Conservation (phyloP, 2,113 vertebrate species). For the Etheostoma cragini region DNA sequence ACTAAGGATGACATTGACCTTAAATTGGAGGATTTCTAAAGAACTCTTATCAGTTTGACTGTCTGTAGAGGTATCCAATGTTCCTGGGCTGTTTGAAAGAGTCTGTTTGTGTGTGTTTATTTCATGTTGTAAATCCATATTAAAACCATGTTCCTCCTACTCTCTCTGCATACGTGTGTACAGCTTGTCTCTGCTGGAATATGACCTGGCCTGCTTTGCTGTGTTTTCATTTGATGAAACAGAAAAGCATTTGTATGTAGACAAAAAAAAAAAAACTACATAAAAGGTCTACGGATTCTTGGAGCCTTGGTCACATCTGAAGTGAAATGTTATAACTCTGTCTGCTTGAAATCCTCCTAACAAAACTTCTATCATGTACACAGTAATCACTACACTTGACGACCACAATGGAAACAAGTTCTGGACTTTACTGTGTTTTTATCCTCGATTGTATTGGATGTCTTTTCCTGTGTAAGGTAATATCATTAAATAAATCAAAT, state of each 20-base stretch:
- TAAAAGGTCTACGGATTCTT: not conserved
- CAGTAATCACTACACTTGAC: not conserved
- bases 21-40: constrained; percentile 23
- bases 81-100: not conserved
- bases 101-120: constrained; percentile 8
- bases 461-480: no score
- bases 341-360: not conserved
- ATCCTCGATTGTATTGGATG: no score
- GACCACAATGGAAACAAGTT: no score
- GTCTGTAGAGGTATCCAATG: not conserved
- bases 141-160: not conserved
- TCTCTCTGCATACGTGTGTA: not conserved
- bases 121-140: constrained; percentile 7
- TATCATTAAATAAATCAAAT: no score
- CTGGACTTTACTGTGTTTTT: no score
- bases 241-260: not conserved
- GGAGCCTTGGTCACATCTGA: not conserved
- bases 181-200: not conserved
- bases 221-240: not conserved
- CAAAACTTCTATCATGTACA: not conserved
- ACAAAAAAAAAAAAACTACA: not conserved
- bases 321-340: not conserved
- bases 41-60: constrained; percentile 2
- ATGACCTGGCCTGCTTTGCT: not conserved
- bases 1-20: constrained; percentile 16